Percentiles rank a stretch among this genome's conserved stretches.
phyloP scores from a whole-genome alignment of 2,797 vertebrate genomes.

The Falco naumanni region DNA sequence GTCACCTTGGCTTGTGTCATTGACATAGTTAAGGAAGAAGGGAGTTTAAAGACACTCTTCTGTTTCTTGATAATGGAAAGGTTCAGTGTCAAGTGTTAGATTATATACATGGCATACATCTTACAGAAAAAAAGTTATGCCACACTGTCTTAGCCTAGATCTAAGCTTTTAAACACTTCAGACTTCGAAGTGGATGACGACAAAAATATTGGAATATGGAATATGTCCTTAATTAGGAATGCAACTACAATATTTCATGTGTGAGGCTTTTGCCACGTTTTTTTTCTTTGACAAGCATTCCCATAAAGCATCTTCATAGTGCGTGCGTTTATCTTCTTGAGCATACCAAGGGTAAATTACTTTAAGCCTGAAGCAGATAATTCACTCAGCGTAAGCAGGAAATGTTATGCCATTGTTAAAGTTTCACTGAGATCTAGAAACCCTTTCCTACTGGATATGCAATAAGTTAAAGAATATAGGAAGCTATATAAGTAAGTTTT shows the following conservation, averaged over 20 bases:
- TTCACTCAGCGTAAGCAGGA: neutral
- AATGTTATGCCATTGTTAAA: neutral
- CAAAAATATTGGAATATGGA: neutral
- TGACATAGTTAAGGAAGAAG: neutral
- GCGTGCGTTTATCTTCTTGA: neutral
- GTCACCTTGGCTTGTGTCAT: neutral
- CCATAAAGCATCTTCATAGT: neutral
- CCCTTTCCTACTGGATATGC: neutral
- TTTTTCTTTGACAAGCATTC: neutral
- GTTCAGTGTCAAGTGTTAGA: neutral
- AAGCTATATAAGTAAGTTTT: constrained; percentile 16
- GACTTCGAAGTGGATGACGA: neutral
- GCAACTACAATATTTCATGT: neutral
- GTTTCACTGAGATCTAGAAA: constrained; percentile 7
- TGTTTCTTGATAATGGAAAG: neutral
- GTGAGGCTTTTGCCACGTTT: neutral
- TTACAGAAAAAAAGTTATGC: neutral
- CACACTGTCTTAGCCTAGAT: neutral
- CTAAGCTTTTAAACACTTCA: neutral
- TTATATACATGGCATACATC: neutral
- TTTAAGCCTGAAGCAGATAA: neutral
- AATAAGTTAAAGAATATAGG: constrained; percentile 17
- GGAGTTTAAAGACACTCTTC: neutral
- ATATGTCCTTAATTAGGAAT: neutral
- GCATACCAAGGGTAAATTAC: neutral